Conservation (phyloP, 2,888 invertebrate species). For the Poecilus cupreus region DNA sequence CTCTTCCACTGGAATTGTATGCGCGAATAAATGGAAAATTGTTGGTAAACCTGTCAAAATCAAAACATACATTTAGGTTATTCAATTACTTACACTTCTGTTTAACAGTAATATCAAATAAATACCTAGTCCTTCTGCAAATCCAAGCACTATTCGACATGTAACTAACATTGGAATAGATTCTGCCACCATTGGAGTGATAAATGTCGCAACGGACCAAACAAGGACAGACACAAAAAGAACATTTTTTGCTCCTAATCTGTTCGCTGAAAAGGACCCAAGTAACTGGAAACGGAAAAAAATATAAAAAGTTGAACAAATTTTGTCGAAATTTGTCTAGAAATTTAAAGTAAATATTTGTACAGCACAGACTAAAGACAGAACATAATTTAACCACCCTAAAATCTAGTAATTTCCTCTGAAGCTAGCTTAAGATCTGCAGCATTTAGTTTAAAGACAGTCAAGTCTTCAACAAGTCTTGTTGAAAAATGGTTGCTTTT, state of each 20-base stretch:
- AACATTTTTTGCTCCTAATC: conserved; percentile 81
- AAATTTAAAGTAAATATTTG: too few relatives aligned
- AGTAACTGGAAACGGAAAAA: conserved; percentile 20
- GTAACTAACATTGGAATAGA: conserved; percentile 79
- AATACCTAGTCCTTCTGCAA: conserved; percentile 84
- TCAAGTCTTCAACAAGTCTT: too few relatives aligned
- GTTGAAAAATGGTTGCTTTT: too few relatives aligned
- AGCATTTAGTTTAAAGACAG: too few relatives aligned
- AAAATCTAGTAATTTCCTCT: too few relatives aligned
- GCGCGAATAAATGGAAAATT: conserved; percentile 84
- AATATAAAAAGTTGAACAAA: not conserved
- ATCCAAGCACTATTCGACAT: conserved; percentile 80
- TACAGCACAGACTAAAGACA: too few relatives aligned
- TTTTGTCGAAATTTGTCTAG: not conserved
- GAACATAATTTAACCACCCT: too few relatives aligned
- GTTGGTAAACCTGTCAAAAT: conserved; percentile 79
- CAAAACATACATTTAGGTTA: not conserved
- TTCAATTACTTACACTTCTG: not conserved
- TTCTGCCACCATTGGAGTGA: conserved; percentile 82
- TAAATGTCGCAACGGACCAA: conserved; percentile 83
- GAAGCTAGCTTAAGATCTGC: too few relatives aligned
- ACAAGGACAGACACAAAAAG: conserved; percentile 81
- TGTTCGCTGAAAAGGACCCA: conserved; percentile 76
- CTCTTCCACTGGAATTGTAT: conserved; percentile 82
- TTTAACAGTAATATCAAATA: not conserved